Percentiles rank a stretch among this genome's conserved stretches.
phyloP scores from a whole-genome alignment of 2,113 vertebrate genomes.

The Picathartes gymnocephalus region DNA sequence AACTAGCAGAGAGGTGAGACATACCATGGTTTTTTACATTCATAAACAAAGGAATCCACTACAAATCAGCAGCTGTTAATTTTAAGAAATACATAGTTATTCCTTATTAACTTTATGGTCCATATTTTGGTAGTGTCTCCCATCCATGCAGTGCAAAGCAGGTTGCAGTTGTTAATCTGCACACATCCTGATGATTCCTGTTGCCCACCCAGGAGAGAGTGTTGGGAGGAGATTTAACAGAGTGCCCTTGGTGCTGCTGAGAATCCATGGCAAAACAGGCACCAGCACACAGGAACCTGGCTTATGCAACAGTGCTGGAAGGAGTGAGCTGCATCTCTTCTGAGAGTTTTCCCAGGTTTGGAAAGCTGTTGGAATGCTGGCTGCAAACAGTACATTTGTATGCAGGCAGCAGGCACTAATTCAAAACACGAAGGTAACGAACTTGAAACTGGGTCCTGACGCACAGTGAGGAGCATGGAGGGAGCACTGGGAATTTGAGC shows the following conservation, averaged over 20 bases:
- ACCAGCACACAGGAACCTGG: not conserved
- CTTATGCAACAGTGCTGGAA: not conserved
- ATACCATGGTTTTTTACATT: not conserved
- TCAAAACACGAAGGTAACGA: not conserved
- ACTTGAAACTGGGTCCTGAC: not conserved
- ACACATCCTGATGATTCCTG: not conserved
- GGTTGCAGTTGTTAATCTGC: not conserved
- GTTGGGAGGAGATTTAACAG: not conserved
- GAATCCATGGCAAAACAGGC: not conserved
- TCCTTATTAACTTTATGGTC: not conserved
- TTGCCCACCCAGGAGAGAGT: not conserved
- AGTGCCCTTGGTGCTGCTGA: not conserved
- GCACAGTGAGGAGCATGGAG: not conserved
- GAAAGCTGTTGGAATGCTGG: not conserved
- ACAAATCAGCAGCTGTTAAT: not conserved
- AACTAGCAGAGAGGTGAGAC: not conserved
- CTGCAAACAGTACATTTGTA: not conserved
- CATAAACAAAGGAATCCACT: not conserved
- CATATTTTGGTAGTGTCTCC: accelerated
- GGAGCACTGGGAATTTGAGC: not conserved
- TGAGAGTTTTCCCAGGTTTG: not conserved
- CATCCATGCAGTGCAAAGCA: not conserved
- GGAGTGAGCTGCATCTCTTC: not conserved
- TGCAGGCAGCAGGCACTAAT: not conserved
- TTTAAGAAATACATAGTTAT: not conserved